phyloP scores from a whole-genome alignment of 2,888 invertebrate species.

The Thecocarcelia acutangulata region DNA sequence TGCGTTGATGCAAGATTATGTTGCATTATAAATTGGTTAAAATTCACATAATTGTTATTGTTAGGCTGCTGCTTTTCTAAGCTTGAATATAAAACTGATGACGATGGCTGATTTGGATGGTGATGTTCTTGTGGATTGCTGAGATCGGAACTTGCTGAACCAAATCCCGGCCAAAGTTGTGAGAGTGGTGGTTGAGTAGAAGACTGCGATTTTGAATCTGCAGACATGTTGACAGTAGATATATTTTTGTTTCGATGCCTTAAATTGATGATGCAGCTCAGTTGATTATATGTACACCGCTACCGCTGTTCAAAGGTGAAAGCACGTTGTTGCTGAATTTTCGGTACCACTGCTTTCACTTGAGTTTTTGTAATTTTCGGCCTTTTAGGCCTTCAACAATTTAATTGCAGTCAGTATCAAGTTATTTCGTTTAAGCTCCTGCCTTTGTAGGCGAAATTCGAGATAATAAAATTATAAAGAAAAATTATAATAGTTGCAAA shows the following conservation, averaged over 20 bases:
- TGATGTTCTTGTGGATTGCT: slow-evolving; percentile 29
- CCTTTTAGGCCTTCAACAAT: slow-evolving; percentile 70
- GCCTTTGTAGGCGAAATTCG: slow-evolving; percentile 71
- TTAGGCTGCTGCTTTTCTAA: slow-evolving; percentile 24
- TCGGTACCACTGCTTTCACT: slow-evolving; percentile 1
- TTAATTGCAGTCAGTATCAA: slow-evolving; percentile 72
- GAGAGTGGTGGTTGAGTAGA: slow-evolving; percentile 57
- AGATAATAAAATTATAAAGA: slow-evolving; percentile 44
- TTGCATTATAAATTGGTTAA: slow-evolving; percentile 80
- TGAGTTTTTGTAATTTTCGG: slow-evolving; percentile 46
- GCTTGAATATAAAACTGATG: neutral
- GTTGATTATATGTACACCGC: neutral
- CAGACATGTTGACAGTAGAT: slow-evolving; percentile 54
- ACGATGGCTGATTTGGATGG: slow-evolving; percentile 7
- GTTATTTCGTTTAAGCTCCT: slow-evolving; percentile 69
- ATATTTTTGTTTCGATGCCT: slow-evolving; percentile 10
- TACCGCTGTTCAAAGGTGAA: slow-evolving; percentile 29
- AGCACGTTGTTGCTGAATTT: slow-evolving; percentile 55
- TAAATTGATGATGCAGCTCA: slow-evolving; percentile 38
- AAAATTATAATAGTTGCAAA: slow-evolving; percentile 32
- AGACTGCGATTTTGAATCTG: slow-evolving; percentile 59
- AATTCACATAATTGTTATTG: slow-evolving; percentile 80
- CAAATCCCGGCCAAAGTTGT: slow-evolving; percentile 69
- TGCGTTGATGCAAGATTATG: slow-evolving; percentile 75
- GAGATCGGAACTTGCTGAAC: slow-evolving; percentile 39